These are phyloP conservation scores for Paragorgia papillata DNA, from an alignment of 92 coral and sea anemone species.

Conservation along the genomic window DNA sequence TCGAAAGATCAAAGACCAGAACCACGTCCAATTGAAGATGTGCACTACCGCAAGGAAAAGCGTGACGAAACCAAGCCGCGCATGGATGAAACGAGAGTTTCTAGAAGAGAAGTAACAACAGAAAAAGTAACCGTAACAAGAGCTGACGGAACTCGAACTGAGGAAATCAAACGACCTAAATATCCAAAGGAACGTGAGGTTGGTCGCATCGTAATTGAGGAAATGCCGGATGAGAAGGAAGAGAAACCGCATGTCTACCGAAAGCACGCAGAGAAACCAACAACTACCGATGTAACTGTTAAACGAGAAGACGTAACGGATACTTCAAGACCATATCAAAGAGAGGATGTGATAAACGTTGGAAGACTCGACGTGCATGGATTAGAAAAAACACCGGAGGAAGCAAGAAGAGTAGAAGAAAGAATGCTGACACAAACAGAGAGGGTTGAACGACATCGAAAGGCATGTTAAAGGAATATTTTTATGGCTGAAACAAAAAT, in stretches of 20 bases:
- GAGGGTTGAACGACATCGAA: neutral
- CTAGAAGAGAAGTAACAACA: neutral
- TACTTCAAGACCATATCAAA: neutral
- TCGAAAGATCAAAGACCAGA: neutral
- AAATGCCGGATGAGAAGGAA: neutral
- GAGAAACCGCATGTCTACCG: neutral
- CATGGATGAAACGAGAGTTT: neutral
- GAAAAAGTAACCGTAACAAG: neutral
- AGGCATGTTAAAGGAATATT: too few species aligned
- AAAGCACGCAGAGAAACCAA: neutral
- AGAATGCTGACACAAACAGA: neutral
- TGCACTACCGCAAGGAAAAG: constrained; percentile 5
- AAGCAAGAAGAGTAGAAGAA: neutral
- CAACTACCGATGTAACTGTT: neutral
- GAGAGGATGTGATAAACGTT: neutral
- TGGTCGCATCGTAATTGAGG: neutral
- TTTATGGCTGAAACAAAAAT: too few species aligned
- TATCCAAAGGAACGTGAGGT: neutral
- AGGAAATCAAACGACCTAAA: neutral
- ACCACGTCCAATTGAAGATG: neutral
- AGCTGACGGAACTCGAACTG: neutral
- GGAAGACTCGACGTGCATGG: neutral
- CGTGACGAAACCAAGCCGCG: constrained; percentile 17
- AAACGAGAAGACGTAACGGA: neutral
- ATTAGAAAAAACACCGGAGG: neutral